A percentile compares a stretch with the other conserved stretches of the same genome.
phyloP scores from a whole-genome alignment of 2,113 vertebrate species.

The Hylia prasina region DNA sequence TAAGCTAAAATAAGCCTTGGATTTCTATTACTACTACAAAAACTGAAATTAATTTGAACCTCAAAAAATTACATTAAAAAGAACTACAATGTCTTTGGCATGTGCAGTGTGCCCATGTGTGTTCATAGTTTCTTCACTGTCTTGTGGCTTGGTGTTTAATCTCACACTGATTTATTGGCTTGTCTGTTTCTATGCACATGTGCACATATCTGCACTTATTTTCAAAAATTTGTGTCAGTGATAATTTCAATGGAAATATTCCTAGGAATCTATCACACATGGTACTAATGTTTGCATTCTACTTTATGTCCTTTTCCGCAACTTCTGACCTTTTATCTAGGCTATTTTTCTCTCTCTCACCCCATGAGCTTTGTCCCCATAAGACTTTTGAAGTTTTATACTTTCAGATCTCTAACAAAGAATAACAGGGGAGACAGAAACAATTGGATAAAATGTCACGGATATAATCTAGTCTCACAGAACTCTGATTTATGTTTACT shows the following conservation, averaged over 20 bases:
- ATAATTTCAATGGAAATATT: not conserved
- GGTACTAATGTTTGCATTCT: not conserved
- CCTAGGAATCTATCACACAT: not conserved
- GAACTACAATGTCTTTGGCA: not conserved
- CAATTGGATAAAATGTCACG: slow-evolving; percentile 30
- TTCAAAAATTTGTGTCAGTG: not conserved
- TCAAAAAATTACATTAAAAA: not conserved
- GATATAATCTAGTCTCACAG: slow-evolving; percentile 1
- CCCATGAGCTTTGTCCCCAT: slow-evolving; percentile 12
- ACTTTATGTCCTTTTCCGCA: slow-evolving; percentile 18
- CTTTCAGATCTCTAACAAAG: slow-evolving; percentile 20
- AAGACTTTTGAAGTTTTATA: slow-evolving; percentile 39
- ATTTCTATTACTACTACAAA: not conserved
- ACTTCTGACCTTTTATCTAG: slow-evolving; percentile 23
- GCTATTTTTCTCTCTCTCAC: not conserved
- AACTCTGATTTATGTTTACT: slow-evolving; percentile 1
- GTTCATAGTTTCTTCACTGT: not conserved
- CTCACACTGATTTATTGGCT: not conserved
- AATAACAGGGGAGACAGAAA: slow-evolving; percentile 36
- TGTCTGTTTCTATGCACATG: not conserved
- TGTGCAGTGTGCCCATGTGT: not conserved
- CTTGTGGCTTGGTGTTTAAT: not conserved
- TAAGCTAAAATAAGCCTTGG: not conserved
- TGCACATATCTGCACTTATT: not conserved
- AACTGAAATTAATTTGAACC: not conserved